Evolutionary conservation across 2,797 vertebrate species (phyloP).

Genomic region (Lepilemur ruficaudatus): DNA sequence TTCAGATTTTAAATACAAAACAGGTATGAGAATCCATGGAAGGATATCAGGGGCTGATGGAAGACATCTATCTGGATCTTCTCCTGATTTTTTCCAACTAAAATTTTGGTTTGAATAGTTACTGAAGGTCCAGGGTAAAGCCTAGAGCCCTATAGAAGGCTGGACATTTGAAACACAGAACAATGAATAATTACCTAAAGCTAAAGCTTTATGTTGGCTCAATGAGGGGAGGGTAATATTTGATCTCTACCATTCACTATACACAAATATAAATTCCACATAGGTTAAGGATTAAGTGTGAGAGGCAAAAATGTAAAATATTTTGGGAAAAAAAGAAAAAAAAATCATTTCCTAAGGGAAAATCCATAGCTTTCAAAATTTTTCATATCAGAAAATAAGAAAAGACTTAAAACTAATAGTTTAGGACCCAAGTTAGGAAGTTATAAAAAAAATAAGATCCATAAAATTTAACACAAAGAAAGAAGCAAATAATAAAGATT

Average conservation of each 20-base stretch:
- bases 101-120: not conserved
- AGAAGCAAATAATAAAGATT: not conserved
- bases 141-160: not conserved
- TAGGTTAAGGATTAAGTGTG: not conserved
- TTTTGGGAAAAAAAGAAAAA: not conserved
- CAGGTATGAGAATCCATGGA: not conserved
- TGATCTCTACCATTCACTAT: not conserved
- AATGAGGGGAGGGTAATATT: not conserved
- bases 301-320: not conserved
- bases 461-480: not conserved
- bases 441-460: not conserved
- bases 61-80: not conserved
- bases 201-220: not conserved
- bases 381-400: not conserved
- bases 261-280: not conserved
- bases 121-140: not conserved
- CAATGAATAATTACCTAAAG: not conserved
- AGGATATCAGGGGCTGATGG: not conserved
- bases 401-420: not conserved
- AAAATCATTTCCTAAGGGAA: not conserved
- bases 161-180: not conserved
- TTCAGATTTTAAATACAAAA: not conserved
- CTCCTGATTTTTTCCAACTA: not conserved
- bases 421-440: not conserved
- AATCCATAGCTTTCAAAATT: not conserved